Base-by-base conservation (phyloP, 2,797 vertebrate genomes). In the Botia almorhae region DNA sequence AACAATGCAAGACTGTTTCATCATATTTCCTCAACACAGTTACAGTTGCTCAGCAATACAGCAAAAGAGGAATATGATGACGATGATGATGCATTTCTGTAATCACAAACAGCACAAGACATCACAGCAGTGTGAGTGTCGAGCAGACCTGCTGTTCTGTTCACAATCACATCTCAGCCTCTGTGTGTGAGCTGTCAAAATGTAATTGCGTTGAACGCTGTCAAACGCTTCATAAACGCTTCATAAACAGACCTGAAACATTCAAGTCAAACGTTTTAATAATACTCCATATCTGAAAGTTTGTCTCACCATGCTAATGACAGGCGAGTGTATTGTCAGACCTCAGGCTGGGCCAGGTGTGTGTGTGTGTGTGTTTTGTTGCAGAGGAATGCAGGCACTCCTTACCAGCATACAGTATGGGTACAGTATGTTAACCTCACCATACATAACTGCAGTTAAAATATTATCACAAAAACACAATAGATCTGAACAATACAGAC, bases 331-430 rank as follows among this genome's bases (percentile, higher is more conserved):
- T 29, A n/a, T 63, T 11, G 7, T 43, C 7, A 68, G 36, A 53
- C 2, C 7, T 67, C 21, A 63, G 29, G 29, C 46, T 74, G 19
- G 61, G 17, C 36, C 48, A 23, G 43, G n/a, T 75, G 46, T 39
- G 36, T 39, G 36, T 39, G 36, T 39, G 46, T 74, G 16, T 69
- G 26, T 56, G 50, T 72, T 67, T 74, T 81, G 55, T 79, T 60
- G 43, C 21, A 76, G 33, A 73, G 79, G 81, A 83, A 83, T 80
- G 68, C 16, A 26, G 80, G 63, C 85, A 77, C 79, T 60, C 86
- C 86, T 84, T 64, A 14, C 76, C 75, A 48, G 73, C 76, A 69
- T 64, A 77, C 70, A 81, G 33, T 63, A n/a, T 43, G 61, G 48
- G 76, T 72, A n/a, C n/a, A n/a, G n/a, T 75, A 64, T 58, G 33